These are phyloP conservation scores for Penelope pileata DNA, from an alignment of 2,113 vertebrate species.

Conservation along the genomic window DNA sequence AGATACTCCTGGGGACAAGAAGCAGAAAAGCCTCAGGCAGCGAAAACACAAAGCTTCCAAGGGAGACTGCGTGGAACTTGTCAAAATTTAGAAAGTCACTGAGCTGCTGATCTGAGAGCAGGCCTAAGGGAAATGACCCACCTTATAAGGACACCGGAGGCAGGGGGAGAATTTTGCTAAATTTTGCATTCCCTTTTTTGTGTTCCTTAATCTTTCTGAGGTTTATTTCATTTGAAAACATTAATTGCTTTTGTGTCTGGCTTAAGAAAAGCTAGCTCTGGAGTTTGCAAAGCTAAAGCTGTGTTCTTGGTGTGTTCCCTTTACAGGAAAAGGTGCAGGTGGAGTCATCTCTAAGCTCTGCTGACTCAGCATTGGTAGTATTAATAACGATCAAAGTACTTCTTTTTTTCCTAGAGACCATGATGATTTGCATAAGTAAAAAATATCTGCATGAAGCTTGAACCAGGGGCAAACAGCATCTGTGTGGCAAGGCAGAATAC, in stretches of 20 bases:
- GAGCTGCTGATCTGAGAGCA: constrained; percentile 2
- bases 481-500: background rate
- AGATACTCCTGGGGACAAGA: background rate
- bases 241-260: background rate
- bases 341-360: background rate
- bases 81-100: background rate
- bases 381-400: background rate
- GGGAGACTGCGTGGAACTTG: background rate
- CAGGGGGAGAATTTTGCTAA: background rate
- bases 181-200: background rate
- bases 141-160: background rate
- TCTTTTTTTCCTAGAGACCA: background rate
- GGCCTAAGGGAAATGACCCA: background rate
- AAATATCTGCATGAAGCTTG: background rate
- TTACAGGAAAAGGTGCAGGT: background rate
- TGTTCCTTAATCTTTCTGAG: background rate
- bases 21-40: background rate
- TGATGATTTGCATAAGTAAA: background rate
- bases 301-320: background rate
- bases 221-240: background rate
- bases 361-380: background rate
- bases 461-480: background rate
- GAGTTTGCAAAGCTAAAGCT: background rate
- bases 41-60: background rate
- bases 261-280: background rate